Evolutionary conservation across 2,888 invertebrate genomes (phyloP), one percentile per base, ranked within the genome.

Genomic region (Pseudococcus longispinus): DNA sequence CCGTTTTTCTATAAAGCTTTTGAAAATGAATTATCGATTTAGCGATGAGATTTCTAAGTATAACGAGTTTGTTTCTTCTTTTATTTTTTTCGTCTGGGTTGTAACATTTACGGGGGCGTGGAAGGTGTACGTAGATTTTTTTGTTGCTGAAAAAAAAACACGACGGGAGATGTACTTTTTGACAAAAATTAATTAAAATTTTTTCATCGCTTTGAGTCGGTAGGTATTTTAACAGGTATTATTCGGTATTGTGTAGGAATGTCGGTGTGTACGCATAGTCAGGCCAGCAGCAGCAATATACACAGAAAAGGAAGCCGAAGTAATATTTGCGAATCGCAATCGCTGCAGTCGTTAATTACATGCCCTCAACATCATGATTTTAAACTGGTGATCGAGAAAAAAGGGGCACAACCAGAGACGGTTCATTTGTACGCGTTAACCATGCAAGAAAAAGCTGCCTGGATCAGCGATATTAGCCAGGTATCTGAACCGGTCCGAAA

Each of bases 401-500:
- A 94, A 90, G 90, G 90, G 84, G 90, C 93, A 89, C 92, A 95
- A 89, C 95, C 96, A 91, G 94, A 96, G 87, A 94, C 94, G 85
- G 95, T 95, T 89, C 93, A 94, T 92, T 90, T 95, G 89, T 92
- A 95, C 90, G 96, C 96, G 9, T 94, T 95, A 3, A 95, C 95
- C 0, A 92, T 95, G 60, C 95, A 97, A 91, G 97, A 97, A 90
- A 97, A 97, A 91, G 95, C 96, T 2, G 97, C 96, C 0, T 97
- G 97, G 97, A 96, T 97, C 87, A 96, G 96, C 89, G 97, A 97
- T 90, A 94, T 97, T 88, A 95, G 96, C 85, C 97, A 97, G 91
- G 93, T 93, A 89, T 88, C 88, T 29, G 0, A 15, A 15, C 3
- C 44, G 6, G 70, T 9, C 11, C 26, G 1, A 70, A 77, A 8